Evolutionary conservation across 2,797 vertebrate genomes (phyloP).

Genomic region (Pipistrellus nathusii): DNA sequence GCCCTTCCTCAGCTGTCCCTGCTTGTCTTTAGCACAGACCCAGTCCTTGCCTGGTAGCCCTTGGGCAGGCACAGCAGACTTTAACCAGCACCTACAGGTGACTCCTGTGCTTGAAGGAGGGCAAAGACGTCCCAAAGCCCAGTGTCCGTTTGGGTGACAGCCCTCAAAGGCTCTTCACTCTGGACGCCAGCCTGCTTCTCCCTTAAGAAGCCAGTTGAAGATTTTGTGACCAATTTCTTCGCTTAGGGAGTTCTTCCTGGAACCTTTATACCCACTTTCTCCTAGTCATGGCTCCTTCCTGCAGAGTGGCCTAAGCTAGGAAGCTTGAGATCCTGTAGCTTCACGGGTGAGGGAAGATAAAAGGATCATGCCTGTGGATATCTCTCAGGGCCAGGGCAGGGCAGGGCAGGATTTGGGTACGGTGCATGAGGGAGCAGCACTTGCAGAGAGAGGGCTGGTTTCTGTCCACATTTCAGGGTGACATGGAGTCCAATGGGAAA

Average conservation of each 20-base stretch:
- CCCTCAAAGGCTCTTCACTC: not conserved
- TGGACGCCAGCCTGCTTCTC: not conserved
- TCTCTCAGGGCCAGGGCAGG: not conserved
- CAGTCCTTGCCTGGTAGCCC: not conserved
- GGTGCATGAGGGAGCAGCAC: not conserved
- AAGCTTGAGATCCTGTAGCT: not conserved
- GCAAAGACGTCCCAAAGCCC: no score
- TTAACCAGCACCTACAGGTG: not conserved
- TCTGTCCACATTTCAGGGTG: constrained; percentile 89
- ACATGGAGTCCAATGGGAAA: constrained; percentile 99
- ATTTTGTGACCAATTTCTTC: not conserved
- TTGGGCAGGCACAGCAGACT: not conserved
- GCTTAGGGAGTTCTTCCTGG: not conserved
- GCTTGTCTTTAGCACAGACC: not conserved
- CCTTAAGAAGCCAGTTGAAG: not conserved
- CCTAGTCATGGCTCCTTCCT: not conserved
- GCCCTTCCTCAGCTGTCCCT: not conserved
- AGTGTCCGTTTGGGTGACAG: not conserved
- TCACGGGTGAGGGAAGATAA: not conserved
- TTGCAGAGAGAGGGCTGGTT: not conserved
- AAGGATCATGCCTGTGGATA: not conserved
- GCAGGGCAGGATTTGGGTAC: not conserved
- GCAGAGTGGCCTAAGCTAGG: not conserved
- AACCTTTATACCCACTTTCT: not conserved
- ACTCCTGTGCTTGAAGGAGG: not conserved